Percentiles rank a stretch among this genome's conserved stretches.
Evolutionary conservation across 2,113 vertebrate species (phyloP).

Genomic region (Caloenas nicobarica): DNA sequence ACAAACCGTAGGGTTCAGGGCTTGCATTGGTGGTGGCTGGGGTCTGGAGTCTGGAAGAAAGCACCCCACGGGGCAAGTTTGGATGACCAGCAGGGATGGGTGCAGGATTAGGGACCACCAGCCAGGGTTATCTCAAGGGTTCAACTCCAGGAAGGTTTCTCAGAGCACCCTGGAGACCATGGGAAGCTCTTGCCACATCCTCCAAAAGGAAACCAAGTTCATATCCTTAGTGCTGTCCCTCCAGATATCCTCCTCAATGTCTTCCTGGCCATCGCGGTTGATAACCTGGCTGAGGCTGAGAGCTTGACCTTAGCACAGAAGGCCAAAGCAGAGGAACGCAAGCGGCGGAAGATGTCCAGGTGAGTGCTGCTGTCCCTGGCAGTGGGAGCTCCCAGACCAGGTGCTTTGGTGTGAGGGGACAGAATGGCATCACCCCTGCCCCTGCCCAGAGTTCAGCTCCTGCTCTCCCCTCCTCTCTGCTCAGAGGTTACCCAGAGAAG

Average conservation of each 20-base stretch:
- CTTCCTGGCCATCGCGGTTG: slow-evolving; percentile 96
- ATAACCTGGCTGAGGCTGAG: slow-evolving; percentile 95
- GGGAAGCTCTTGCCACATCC: neutral
- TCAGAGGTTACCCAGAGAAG: slow-evolving; percentile 87
- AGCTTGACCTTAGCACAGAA: slow-evolving; percentile 95
- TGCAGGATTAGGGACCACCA: neutral
- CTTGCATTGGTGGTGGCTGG: neutral
- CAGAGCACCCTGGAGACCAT: neutral
- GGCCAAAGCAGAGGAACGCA: slow-evolving; percentile 90
- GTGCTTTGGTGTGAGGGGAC: neutral
- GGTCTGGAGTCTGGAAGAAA: neutral
- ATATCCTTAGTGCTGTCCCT: slow-evolving; percentile 72
- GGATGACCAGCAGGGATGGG: neutral
- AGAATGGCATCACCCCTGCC: neutral
- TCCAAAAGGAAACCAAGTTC: neutral
- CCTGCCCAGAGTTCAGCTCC: neutral
- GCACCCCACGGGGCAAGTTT: neutral
- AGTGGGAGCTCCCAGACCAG: accelerated
- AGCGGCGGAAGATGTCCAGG: slow-evolving; percentile 87
- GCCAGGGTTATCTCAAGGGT: neutral
- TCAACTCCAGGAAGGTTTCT: neutral
- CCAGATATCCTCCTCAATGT: slow-evolving; percentile 96
- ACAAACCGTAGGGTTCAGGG: neutral
- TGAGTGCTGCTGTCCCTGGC: slow-evolving; percentile 20
- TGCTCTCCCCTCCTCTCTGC: neutral